A percentile compares a stretch with the other conserved stretches of the same genome.
Conservation (phyloP, 2,113 vertebrate species). For the Falcunculus frontatus region DNA sequence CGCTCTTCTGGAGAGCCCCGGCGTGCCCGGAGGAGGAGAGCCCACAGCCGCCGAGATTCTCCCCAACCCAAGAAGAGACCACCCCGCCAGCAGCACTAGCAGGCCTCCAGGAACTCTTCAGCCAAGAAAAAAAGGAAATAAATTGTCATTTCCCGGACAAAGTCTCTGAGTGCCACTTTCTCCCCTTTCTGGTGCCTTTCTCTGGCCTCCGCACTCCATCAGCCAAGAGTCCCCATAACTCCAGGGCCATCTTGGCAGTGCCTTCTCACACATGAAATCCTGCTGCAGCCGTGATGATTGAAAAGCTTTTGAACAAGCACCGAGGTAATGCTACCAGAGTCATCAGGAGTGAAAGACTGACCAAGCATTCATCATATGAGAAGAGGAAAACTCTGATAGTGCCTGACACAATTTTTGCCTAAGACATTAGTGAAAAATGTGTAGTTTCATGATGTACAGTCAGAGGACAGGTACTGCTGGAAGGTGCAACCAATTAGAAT, state of each 20-base stretch:
- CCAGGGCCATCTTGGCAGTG: background rate
- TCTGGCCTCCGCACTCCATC: background rate
- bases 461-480: background rate
- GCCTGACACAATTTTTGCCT: background rate
- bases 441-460: background rate
- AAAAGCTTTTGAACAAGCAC: background rate
- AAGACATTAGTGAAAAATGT: background rate
- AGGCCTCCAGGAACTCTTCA: background rate
- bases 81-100: background rate
- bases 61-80: background rate
- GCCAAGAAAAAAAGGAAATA: background rate
- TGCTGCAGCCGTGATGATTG: background rate
- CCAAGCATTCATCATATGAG: background rate
- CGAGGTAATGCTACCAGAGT: rapidly evolving
- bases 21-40: background rate
- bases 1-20: background rate
- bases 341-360: background rate
- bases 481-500: background rate
- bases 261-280: background rate
- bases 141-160: background rate
- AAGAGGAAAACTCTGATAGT: background rate
- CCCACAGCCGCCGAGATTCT: background rate
- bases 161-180: background rate
- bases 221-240: background rate
- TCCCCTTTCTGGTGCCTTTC: background rate